Conservation (phyloP, 1,140 invertebrate genomes). For the Euura lappo region DNA sequence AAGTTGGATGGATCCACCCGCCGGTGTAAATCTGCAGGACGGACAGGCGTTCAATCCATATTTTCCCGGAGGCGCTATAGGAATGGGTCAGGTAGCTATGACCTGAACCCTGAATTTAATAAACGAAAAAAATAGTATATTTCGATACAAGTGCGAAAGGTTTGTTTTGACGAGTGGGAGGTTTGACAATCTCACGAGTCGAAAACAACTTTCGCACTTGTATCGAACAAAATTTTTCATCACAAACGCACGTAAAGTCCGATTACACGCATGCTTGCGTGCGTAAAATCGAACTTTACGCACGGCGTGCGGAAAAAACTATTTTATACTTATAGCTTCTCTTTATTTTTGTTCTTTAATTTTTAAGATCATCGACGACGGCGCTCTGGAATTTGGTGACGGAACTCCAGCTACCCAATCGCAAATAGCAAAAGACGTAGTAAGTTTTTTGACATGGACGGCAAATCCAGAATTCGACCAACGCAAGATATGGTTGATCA, state of each 20-base stretch:
- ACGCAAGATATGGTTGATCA: constrained; percentile 83
- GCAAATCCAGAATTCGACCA: constrained; percentile 89
- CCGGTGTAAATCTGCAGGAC: constrained; percentile 82
- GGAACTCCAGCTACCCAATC: constrained; percentile 89
- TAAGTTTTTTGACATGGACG: constrained; percentile 90
- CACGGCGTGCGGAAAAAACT: no score
- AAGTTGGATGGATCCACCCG: constrained; percentile 92
- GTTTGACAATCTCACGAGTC: no score
- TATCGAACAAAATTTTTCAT: no score
- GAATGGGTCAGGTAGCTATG: constrained; percentile 82
- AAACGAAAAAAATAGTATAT: no score
- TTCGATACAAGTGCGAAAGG: no score
- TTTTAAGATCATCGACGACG: not conserved
- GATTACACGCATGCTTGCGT: no score
- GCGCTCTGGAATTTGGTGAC: constrained; percentile 71
- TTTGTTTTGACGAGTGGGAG: no score
- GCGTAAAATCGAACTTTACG: no score
- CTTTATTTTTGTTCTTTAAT: no score
- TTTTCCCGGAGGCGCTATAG: constrained; percentile 92
- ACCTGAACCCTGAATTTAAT: not conserved
- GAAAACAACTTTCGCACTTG: no score
- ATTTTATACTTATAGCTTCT: no score
- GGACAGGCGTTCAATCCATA: constrained; percentile 97
- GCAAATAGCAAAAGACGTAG: constrained; percentile 96
- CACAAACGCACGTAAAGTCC: no score